Percentiles rank a stretch among this genome's conserved stretches.
These are phyloP conservation scores for Crenichthys baileyi DNA, from an alignment of 2,797 vertebrate genomes.

Conservation along the genomic window DNA sequence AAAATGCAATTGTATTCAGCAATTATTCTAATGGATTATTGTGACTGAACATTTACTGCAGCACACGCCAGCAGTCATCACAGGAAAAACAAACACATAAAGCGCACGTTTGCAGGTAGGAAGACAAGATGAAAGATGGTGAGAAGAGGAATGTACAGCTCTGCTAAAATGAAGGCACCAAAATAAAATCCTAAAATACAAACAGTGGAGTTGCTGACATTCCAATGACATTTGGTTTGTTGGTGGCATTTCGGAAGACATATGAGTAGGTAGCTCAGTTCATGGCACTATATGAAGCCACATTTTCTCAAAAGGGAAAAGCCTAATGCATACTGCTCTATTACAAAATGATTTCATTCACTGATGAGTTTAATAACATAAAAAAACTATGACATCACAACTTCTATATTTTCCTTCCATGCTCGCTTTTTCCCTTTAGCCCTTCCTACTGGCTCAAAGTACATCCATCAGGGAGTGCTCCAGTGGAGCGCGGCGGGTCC, in stretches of 20 bases:
- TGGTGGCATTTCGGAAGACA: conserved; percentile 80
- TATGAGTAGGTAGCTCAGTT: conserved; percentile 68
- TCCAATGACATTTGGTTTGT: conserved; percentile 83
- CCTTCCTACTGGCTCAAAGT: conserved; percentile 40
- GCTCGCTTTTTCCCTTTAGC: not conserved
- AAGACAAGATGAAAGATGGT: conserved; percentile 24
- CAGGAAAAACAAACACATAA: conserved; percentile 1
- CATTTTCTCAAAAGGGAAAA: not conserved
- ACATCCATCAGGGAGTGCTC: conserved; percentile 81
- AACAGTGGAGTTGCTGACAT: conserved; percentile 78
- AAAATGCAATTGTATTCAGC: conserved; percentile 77
- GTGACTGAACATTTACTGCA: conserved; percentile 66
- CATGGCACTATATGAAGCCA: conserved; percentile 31
- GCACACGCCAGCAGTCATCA: conserved; percentile 18
- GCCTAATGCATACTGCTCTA: not conserved
- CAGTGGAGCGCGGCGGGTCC: conserved; percentile 68
- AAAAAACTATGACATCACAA: conserved; percentile 50
- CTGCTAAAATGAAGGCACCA: conserved; percentile 42
- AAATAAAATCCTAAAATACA: conserved; percentile 67
- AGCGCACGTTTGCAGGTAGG: too few species aligned
- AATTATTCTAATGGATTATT: conserved; percentile 81
- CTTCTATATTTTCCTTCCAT: conserved; percentile 57
- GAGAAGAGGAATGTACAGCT: conserved; percentile 29
- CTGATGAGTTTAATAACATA: conserved; percentile 49
- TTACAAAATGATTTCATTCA: conserved; percentile 22